A percentile compares a stretch with the other conserved stretches of the same genome.
Conservation (phyloP, 1,140 invertebrate species). For the Eueides isabella region DNA sequence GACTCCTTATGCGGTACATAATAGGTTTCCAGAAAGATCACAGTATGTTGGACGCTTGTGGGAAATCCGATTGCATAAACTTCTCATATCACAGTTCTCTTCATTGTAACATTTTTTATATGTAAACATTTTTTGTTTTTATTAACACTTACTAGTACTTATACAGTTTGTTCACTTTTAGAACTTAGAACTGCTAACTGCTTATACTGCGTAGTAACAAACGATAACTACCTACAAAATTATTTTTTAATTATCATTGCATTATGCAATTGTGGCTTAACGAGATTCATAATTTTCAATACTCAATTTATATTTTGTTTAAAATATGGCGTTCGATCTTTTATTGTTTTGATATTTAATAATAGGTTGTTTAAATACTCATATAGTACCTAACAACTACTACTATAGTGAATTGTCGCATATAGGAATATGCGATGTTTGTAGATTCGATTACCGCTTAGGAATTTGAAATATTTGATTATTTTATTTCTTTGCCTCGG, state of each 20-base stretch:
- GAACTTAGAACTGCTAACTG: neutral
- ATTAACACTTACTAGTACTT: neutral
- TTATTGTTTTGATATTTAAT: neutral
- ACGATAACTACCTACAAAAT: neutral
- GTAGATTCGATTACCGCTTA: too few species aligned
- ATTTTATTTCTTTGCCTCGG: too few species aligned
- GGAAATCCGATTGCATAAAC: constrained; percentile 35
- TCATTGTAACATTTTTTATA: constrained; percentile 38
- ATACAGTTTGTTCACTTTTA: neutral
- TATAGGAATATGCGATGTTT: too few species aligned
- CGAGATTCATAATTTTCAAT: neutral
- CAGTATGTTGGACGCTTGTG: constrained; percentile 32
- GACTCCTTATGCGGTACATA: constrained; percentile 21
- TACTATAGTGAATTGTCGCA: too few species aligned
- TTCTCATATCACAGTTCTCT: constrained; percentile 35
- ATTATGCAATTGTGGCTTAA: neutral
- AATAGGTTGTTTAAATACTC: too few species aligned
- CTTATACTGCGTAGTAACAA: neutral
- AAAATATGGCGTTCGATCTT: neutral
- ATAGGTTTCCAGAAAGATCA: constrained; percentile 21
- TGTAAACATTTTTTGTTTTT: constrained; percentile 26
- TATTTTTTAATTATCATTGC: neutral
- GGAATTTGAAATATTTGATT: too few species aligned
- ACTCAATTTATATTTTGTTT: neutral
- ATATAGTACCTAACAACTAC: too few species aligned